Evolutionary conservation across 2,113 vertebrate species (phyloP), one percentile per base, ranked within the genome.

Genomic region (Todiramphus saurophagus): DNA sequence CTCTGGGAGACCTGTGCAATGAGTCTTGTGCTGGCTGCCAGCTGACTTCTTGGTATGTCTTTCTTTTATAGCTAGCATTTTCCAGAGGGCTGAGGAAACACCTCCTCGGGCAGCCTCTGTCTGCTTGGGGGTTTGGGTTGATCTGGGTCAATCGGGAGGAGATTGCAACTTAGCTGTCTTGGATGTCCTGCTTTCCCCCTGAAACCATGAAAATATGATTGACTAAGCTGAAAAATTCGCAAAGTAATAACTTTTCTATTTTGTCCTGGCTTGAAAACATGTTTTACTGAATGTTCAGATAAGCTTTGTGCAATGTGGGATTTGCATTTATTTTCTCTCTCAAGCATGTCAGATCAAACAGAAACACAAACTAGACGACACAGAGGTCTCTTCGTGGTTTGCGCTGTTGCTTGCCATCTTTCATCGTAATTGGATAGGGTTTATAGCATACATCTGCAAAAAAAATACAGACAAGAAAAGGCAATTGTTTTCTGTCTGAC

Each of bases 301-400:
- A 56, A 81, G 64, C 28, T 83, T 90, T 92, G 80, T 48, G 89
- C 63, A 62, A 12, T 5, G 16, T 33, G 41, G 60, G 68, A 74
- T 67, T 86, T 89, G 48, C 76, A 87, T 93, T 94, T 88, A 81
- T 92, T 81, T 94, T 86, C 64, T 70, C 51, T n/a, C 60, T 89
- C 46, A 27, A 33, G 68, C 55, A 33, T 5, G 76, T 74, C 72
- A 86, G 46, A 74, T 83, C 55, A 74, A 91, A 78, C 2, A 75
- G 69, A 84, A 91, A 74, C 53, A 86, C n/a, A 37, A 89, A 81
- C 67, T 23, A 16, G 3, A 24, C 4, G 19, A 90, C 75, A 37
- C 35, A 51, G 78, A 44, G 63, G 59, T 92, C 80, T 90, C 66
- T 58, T 85, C 2, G 0, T 51, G 84, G 53, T 28, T 81, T 55